Evolutionary conservation across 2,797 vertebrate species (phyloP).

Genomic region (Hirundo rustica): DNA sequence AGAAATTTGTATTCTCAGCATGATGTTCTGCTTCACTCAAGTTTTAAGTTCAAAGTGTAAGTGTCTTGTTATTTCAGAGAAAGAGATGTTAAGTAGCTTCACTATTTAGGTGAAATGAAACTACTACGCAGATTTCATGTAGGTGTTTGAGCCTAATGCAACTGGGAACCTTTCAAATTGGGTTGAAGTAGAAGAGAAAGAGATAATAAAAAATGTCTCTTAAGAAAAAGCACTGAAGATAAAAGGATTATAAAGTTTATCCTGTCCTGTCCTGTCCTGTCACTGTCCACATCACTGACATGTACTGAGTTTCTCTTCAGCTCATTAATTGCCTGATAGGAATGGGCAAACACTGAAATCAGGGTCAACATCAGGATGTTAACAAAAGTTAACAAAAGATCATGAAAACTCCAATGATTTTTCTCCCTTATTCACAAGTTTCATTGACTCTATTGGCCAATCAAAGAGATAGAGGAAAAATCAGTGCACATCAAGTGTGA

Average conservation of each 20-base stretch:
- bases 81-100: neutral
- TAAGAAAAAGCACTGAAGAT: neutral
- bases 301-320: neutral
- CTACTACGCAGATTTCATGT: neutral
- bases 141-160: neutral
- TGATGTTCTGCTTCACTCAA: slow-evolving; percentile 30
- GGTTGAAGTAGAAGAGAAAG: neutral
- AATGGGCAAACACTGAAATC: neutral
- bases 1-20: slow-evolving; percentile 50
- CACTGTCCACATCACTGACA: neutral
- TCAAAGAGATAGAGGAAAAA: neutral
- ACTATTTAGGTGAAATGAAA: neutral
- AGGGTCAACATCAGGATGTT: neutral
- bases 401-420: neutral
- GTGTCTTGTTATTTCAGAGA: neutral
- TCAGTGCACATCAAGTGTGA: neutral
- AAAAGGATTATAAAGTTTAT: neutral
- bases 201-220: neutral
- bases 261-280: neutral
- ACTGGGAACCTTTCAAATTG: neutral
- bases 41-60: slow-evolving; percentile 33
- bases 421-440: neutral
- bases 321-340: neutral
- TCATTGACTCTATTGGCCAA: neutral
- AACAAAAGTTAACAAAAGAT: neutral